Evolutionary conservation across 2,888 invertebrate genomes (phyloP).

Genomic region (Falcaria lacertinaria): DNA sequence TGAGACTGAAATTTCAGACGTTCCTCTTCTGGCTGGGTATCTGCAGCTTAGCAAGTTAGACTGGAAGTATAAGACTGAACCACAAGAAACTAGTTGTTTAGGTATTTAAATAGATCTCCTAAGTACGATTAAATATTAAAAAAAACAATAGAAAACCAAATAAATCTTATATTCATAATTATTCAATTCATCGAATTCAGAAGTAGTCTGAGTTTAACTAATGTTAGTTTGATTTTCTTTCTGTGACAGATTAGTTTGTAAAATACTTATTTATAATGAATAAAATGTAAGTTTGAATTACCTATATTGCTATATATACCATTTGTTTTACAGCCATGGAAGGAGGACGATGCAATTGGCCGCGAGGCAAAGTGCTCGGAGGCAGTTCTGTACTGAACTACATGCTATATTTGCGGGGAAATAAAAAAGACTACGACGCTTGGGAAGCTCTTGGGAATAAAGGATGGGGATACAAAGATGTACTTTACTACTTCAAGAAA

Average conservation of each 20-base stretch:
- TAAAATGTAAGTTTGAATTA: no score
- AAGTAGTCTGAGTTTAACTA: no score
- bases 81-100: conserved; percentile 88
- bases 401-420: conserved; percentile 94
- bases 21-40: conserved; percentile 92
- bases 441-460: conserved; percentile 94
- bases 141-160: no score
- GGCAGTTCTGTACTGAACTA: conserved; percentile 94
- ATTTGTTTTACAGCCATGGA: conserved; percentile 90
- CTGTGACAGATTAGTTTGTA: no score
- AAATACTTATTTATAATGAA: no score
- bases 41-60: conserved; percentile 92
- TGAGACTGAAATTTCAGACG: conserved; percentile 94
- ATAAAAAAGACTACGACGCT: conserved; percentile 91
- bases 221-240: no score
- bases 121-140: no score
- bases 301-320: no score
- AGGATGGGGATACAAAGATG: conserved; percentile 92
- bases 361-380: conserved; percentile 94
- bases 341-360: conserved; percentile 92
- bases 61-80: conserved; percentile 96
- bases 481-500: conserved; percentile 91
- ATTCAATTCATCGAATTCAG: no score
- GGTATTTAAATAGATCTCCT: no score
- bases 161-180: no score